These are phyloP conservation scores for Andrena trimmerana DNA, from an alignment of 2,888 invertebrate genomes.

Conservation along the genomic window DNA sequence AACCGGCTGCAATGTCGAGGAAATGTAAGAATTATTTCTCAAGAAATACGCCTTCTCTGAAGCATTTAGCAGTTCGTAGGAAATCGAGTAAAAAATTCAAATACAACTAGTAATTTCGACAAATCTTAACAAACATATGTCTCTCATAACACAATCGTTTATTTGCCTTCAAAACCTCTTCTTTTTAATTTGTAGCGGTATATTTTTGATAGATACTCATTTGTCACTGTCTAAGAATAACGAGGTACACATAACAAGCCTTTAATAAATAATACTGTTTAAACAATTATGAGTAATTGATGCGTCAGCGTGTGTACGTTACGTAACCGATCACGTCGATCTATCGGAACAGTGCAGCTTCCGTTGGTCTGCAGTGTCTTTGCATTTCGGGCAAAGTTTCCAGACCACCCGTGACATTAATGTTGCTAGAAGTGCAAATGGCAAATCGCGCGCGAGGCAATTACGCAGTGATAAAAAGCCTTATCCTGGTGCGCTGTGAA, in stretches of 20 bases:
- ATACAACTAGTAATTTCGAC: not conserved
- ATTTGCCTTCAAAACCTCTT: not conserved
- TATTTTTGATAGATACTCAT: not conserved
- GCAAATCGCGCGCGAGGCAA: conserved; percentile 42
- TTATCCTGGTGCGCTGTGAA: conserved; percentile 43
- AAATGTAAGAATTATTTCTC: too few species aligned
- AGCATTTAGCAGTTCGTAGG: not conserved
- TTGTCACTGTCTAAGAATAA: not conserved
- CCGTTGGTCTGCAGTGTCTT: conserved; percentile 2
- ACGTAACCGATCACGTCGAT: not conserved
- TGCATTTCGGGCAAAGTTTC: conserved; percentile 36
- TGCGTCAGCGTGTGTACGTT: not conserved
- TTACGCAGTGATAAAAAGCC: conserved; percentile 55
- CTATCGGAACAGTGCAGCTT: not conserved
- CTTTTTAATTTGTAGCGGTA: not conserved
- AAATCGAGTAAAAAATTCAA: not conserved
- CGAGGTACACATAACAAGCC: not conserved
- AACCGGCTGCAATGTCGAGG: too few species aligned
- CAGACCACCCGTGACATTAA: conserved; percentile 33
- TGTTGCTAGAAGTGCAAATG: conserved; percentile 32
- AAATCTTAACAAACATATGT: not conserved
- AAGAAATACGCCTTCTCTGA: not conserved
- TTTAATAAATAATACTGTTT: not conserved
- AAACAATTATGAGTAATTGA: not conserved
- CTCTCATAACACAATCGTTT: not conserved